A percentile compares a stretch with the other conserved stretches of the same genome.
phyloP scores from a whole-genome alignment of 2,113 vertebrate species.

The Chaenocephalus aceratus region DNA sequence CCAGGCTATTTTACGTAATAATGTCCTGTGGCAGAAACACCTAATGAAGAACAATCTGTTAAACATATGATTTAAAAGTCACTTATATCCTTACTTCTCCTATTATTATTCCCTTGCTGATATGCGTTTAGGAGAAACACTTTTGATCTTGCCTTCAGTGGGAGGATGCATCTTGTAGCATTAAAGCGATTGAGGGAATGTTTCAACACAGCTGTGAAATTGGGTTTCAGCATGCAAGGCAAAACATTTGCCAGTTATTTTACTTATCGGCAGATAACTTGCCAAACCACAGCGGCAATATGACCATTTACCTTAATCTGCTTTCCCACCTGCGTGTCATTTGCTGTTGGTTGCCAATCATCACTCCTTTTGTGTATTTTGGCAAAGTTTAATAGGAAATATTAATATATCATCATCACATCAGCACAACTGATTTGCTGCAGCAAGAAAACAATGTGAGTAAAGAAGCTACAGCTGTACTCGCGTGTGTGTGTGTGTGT shows the following conservation, averaged over 20 bases:
- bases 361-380: too few species aligned
- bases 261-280: constrained; percentile 8
- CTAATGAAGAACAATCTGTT: constrained; percentile 22
- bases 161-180: not conserved
- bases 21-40: constrained; percentile 5
- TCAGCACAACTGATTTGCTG: too few species aligned
- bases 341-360: too few species aligned
- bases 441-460: too few species aligned
- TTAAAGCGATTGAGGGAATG: not conserved
- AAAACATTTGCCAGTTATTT: not conserved
- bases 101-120: too few species aligned
- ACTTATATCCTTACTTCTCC: not conserved
- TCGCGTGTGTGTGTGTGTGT: not conserved
- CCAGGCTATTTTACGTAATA: not conserved
- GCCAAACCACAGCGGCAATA: constrained; percentile 28
- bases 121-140: not conserved
- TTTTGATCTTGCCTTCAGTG: not conserved
- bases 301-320: not conserved
- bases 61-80: not conserved
- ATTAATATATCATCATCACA: too few species aligned
- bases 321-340: too few species aligned
- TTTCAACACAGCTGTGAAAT: not conserved
- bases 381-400: too few species aligned
- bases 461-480: too few species aligned
- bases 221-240: not conserved